Conservation (phyloP, 2,113 vertebrate genomes). For the Charina bottae region DNA sequence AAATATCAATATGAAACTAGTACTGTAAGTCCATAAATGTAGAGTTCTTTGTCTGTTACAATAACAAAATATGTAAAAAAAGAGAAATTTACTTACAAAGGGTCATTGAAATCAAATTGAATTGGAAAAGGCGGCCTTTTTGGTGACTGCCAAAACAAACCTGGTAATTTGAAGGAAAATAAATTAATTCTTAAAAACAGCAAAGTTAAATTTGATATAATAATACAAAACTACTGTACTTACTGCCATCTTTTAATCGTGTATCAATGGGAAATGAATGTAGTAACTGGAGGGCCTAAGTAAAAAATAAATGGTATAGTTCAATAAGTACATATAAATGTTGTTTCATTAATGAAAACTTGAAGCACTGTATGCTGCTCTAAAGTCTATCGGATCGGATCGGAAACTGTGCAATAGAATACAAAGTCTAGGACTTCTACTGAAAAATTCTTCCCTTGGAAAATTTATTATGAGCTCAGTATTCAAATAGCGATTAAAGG, state of each 20-base stretch:
- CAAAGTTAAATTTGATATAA: background rate
- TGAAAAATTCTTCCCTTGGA: background rate
- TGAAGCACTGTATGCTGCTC: background rate
- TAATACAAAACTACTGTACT: slow-evolving; percentile 67
- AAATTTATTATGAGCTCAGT: background rate
- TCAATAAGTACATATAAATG: background rate
- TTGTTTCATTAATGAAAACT: background rate
- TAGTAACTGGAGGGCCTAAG: slow-evolving; percentile 92
- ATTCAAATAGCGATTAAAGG: background rate
- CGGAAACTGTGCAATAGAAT: slow-evolving; percentile 5
- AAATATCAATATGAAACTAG: background rate
- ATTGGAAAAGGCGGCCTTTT: slow-evolving; percentile 93
- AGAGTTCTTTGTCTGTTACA: background rate
- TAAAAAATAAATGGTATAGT: slow-evolving; percentile 28
- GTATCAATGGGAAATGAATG: slow-evolving; percentile 96
- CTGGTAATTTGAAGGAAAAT: slow-evolving; percentile 71
- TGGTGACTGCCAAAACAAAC: slow-evolving; percentile 98
- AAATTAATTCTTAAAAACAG: slow-evolving; percentile 51
- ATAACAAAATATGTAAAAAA: background rate
- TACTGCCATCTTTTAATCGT: slow-evolving; percentile 96
- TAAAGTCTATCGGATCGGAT: background rate
- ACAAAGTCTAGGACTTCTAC: accelerated
- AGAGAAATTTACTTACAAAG: slow-evolving; percentile 84
- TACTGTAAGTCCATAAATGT: background rate
- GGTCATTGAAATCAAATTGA: slow-evolving; percentile 90